Conservation (phyloP, 1,140 invertebrate genomes). For the Zelostemma sp. region DNA sequence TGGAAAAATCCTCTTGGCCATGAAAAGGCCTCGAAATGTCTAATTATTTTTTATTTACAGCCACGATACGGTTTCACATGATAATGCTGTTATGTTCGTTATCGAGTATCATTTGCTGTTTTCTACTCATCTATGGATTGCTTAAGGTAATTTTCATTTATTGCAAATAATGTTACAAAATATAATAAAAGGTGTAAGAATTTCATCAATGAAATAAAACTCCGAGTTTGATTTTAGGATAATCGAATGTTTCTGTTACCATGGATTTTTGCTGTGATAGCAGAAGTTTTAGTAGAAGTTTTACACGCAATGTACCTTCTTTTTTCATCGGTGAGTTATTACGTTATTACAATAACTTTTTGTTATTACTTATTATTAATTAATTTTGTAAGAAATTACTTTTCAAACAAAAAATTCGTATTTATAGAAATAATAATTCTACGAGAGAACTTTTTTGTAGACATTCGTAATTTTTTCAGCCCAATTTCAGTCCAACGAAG, state of each 20-base stretch:
- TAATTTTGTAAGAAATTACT: too few species aligned
- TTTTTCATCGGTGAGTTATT: neutral
- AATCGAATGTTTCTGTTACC: neutral
- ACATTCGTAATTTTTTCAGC: too few species aligned
- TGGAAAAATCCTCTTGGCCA: neutral
- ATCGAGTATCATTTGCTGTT: neutral
- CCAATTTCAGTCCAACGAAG: too few species aligned
- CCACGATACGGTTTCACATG: neutral
- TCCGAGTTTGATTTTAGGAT: too few species aligned
- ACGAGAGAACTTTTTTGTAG: too few species aligned
- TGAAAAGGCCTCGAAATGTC: too few species aligned
- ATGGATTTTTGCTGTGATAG: slow-evolving; percentile 1
- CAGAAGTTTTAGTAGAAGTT: neutral
- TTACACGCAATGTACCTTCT: neutral
- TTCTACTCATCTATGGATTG: neutral
- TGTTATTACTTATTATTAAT: too few species aligned
- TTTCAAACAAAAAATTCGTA: too few species aligned
- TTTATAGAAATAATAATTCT: too few species aligned
- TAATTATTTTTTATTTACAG: neutral
- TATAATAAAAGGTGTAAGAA: neutral
- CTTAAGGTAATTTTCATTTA: neutral
- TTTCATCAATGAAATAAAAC: neutral
- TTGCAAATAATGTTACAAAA: neutral
- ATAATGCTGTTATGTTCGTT: neutral
- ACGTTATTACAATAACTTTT: too few species aligned